Conservation (phyloP, 2,888 invertebrate genomes). For the Kryphioiulus occultus region DNA sequence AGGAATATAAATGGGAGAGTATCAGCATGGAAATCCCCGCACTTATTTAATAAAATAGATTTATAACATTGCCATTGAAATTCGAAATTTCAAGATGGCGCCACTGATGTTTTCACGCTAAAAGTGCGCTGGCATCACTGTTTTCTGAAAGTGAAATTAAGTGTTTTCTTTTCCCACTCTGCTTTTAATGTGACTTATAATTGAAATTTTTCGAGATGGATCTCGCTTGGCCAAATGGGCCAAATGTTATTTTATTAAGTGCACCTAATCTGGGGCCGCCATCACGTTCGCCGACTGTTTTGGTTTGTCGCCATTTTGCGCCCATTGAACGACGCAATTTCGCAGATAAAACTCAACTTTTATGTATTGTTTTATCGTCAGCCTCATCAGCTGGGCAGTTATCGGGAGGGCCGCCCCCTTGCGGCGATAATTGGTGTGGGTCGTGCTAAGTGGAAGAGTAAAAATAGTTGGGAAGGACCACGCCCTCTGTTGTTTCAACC, state of each 20-base stretch:
- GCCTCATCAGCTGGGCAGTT: neutral
- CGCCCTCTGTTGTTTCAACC: neutral
- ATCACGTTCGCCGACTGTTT: neutral
- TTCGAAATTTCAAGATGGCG: too few species aligned
- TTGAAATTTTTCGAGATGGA: neutral
- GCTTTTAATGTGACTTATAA: neutral
- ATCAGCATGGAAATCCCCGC: neutral
- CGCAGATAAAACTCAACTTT: neutral
- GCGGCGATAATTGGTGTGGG: neutral
- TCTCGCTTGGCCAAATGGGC: neutral
- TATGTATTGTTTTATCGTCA: neutral
- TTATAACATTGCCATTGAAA: too few species aligned
- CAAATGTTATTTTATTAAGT: neutral
- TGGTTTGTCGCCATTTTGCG: neutral
- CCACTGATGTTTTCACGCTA: too few species aligned
- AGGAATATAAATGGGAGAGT: neutral
- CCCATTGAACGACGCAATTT: neutral
- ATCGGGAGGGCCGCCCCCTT: neutral
- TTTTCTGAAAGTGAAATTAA: neutral
- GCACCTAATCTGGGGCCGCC: neutral
- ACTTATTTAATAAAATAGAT: too few species aligned
- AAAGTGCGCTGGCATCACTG: neutral
- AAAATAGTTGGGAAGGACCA: neutral
- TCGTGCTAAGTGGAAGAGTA: neutral
- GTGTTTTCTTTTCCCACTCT: neutral